These are phyloP conservation scores for Eutrigla gurnardus DNA, from an alignment of 2,797 vertebrate species.

Conservation along the genomic window DNA sequence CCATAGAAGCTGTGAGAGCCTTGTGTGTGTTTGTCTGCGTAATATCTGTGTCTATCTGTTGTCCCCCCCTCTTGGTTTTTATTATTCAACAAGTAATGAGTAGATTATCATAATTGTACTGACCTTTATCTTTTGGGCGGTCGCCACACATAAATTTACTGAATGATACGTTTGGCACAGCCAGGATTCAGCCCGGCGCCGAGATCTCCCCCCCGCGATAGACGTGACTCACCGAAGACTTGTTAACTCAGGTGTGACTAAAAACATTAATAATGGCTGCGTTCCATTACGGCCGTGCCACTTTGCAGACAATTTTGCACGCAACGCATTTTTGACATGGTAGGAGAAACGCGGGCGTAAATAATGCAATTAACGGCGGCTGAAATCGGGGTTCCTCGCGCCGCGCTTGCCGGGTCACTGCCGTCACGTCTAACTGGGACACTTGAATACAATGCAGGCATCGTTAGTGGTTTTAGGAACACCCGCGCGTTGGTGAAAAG, in stretches of 20 bases:
- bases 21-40: not conserved
- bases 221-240: constrained; percentile 4
- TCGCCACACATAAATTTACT: not conserved
- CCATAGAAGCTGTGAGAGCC: not conserved
- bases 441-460: not conserved
- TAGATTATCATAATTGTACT: not conserved
- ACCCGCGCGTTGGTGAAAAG: not conserved
- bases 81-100: constrained; percentile 14
- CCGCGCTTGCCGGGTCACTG: not conserved
- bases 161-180: constrained; percentile 1
- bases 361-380: not conserved
- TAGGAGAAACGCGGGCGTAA: not conserved
- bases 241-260: constrained; percentile 14
- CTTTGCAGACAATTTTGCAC: not conserved
- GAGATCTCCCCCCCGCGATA: not conserved
- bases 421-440: not conserved
- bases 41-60: not conserved
- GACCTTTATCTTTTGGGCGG: constrained; percentile 9
- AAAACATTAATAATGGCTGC: constrained; percentile 9
- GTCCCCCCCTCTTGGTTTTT: not conserved
- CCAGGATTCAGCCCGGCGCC: not conserved
- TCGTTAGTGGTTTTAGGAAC: not conserved
- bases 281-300: not conserved
- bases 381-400: not conserved
- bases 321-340: not conserved